Evolutionary conservation across 1,140 invertebrate genomes (phyloP).

Genomic region (Ostrea denselamellosa): DNA sequence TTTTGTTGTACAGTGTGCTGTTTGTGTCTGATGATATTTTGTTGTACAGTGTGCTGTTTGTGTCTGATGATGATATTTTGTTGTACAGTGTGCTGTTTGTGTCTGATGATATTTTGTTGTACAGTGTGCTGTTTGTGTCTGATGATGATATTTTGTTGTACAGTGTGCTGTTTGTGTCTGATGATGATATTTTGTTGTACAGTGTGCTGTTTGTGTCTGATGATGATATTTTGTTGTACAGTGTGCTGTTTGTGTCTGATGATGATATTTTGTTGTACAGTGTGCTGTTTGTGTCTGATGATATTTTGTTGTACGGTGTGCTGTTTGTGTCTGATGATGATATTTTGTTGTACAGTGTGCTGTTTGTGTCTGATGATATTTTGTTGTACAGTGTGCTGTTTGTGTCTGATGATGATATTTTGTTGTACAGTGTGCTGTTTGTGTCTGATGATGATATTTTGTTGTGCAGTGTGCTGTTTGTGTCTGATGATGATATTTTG

Average conservation of each 20-base stretch:
- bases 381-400: conserved; percentile 89
- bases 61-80: conserved; percentile 84
- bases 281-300: conserved; percentile 94
- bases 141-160: conserved; percentile 65
- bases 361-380: conserved; percentile 90
- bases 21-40: conserved; percentile 88
- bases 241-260: conserved; percentile 97
- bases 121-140: conserved; percentile 96
- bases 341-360: conserved; percentile 84
- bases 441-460: conserved; percentile 85
- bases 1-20: conserved; percentile 86
- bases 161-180: conserved; percentile 97
- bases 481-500: conserved; percentile 84
- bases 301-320: conserved; percentile 84
- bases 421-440: conserved; percentile 90
- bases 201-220: conserved; percentile 98
- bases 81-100: conserved; percentile 93
- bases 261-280: conserved; percentile 80
- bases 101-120: conserved; percentile 81
- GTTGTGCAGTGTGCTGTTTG: conserved; percentile 91
- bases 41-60: conserved; percentile 91
- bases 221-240: conserved; percentile 77
- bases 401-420: conserved; percentile 86
- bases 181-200: conserved; percentile 66
- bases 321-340: conserved; percentile 93